Percentiles rank a stretch among this genome's conserved stretches.
phyloP scores from a whole-genome alignment of 2,888 invertebrate species.

The Mechanitis mazaeus region DNA sequence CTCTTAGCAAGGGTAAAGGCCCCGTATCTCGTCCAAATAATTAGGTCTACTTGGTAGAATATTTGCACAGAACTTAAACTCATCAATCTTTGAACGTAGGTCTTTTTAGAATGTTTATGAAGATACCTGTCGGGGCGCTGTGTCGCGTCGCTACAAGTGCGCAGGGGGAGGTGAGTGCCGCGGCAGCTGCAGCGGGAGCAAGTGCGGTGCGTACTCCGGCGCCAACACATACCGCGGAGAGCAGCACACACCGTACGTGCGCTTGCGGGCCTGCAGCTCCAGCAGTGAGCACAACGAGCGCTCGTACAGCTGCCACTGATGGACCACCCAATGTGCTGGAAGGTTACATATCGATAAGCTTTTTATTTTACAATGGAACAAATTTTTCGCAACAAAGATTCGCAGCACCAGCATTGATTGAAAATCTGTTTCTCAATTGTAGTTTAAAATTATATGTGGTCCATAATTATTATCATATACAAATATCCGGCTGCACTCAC shows the following conservation, averaged over 20 bases:
- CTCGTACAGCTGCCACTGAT: constrained; percentile 70
- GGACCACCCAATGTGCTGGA: constrained; percentile 66
- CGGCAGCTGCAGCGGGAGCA: constrained; percentile 61
- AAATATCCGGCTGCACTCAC: too few species aligned
- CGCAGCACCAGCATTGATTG: too few species aligned
- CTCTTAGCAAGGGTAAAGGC: background rate
- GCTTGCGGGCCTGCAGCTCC: constrained; percentile 63
- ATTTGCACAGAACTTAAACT: background rate
- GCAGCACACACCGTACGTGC: constrained; percentile 59
- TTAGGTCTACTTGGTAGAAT: too few species aligned
- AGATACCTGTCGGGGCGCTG: constrained; percentile 48
- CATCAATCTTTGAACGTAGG: background rate
- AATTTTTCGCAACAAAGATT: too few species aligned
- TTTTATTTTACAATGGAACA: background rate
- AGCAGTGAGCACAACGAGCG: constrained; percentile 64
- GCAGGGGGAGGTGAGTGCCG: constrained; percentile 66
- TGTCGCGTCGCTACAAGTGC: constrained; percentile 68
- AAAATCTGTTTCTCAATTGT: too few species aligned
- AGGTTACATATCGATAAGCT: constrained; percentile 11
- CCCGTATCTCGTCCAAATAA: constrained; percentile 11
- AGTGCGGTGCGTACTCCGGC: constrained; percentile 58
- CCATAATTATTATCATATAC: too few species aligned
- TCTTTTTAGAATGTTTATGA: constrained; percentile 10
- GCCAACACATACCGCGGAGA: constrained; percentile 63
- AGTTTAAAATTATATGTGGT: too few species aligned